Conservation (phyloP, 92 coral and sea anemone genomes). For the Nematostella vectensis region DNA sequence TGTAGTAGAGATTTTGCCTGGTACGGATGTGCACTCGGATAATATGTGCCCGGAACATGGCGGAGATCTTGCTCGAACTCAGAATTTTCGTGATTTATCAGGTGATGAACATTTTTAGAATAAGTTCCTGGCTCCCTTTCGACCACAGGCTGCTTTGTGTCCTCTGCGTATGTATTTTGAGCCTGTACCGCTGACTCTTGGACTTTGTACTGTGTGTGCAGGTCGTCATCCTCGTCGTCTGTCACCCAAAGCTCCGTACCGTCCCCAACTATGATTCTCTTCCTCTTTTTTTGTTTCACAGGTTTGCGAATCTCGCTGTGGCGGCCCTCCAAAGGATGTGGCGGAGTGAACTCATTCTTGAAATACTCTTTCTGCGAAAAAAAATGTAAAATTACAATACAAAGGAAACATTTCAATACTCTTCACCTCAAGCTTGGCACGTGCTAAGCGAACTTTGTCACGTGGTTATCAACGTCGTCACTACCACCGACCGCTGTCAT, state of each 20-base stretch:
- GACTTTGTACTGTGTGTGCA: constrained; percentile 4
- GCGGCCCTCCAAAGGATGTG: constrained; percentile 76
- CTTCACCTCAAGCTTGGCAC: too few species aligned
- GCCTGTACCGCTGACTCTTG: background rate
- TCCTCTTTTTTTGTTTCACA: constrained; percentile 27
- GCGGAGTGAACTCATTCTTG: constrained; percentile 47
- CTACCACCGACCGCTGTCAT: too few species aligned
- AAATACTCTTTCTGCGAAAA: constrained; percentile 61
- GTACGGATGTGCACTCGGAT: constrained; percentile 23
- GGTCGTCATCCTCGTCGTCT: constrained; percentile 68
- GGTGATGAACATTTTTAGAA: constrained; percentile 21
- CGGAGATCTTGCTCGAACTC: constrained; percentile 4
- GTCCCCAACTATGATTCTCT: constrained; percentile 27
- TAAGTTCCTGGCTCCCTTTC: constrained; percentile 31
- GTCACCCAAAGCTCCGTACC: constrained; percentile 66
- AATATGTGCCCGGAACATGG: constrained; percentile 8
- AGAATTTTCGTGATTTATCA: constrained; percentile 16
- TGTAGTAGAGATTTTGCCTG: constrained; percentile 8
- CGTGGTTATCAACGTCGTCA: too few species aligned
- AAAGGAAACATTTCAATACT: too few species aligned
- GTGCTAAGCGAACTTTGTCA: too few species aligned
- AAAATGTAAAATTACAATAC: too few species aligned
- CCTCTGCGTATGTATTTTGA: background rate
- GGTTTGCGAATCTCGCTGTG: constrained; percentile 53
- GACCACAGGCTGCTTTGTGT: background rate